Evolutionary conservation across 2,888 invertebrate species (phyloP).

Genomic region (Chelonus formosanus): DNA sequence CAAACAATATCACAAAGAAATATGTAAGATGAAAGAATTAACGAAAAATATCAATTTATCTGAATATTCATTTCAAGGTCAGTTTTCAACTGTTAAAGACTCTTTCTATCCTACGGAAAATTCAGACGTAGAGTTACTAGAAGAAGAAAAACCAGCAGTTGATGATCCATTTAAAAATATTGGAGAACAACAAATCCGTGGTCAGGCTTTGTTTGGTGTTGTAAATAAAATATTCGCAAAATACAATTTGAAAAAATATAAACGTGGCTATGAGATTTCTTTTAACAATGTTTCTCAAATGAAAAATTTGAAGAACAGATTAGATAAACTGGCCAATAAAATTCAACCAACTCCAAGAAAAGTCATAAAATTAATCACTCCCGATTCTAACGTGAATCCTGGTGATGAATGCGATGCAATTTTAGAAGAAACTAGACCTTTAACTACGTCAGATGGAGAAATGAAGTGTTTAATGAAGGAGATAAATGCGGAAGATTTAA

Average conservation of each 20-base stretch:
- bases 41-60: constrained; percentile 42
- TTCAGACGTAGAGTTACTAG: not conserved
- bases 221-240: constrained; percentile 20
- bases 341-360: not conserved
- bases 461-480: constrained; percentile 52
- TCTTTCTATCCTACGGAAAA: constrained; percentile 4
- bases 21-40: constrained; percentile 57
- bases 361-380: not conserved
- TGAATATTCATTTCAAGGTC: constrained; percentile 9
- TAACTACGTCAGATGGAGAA: not conserved
- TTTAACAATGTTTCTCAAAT: not conserved
- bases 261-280: not conserved
- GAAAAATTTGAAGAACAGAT: not conserved
- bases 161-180: not conserved
- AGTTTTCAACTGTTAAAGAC: not conserved
- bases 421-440: constrained; percentile 3
- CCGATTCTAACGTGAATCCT: not conserved
- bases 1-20: constrained; percentile 56
- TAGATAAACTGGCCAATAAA: no score
- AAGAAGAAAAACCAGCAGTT: not conserved
- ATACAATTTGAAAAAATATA: constrained; percentile 7
- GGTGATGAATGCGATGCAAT: not conserved
- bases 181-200: constrained; percentile 5
- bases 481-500: constrained; percentile 44
- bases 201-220: constrained; percentile 12